Base-by-base conservation (phyloP, 2,797 vertebrate genomes). In the Setipinna tenuifilis region DNA sequence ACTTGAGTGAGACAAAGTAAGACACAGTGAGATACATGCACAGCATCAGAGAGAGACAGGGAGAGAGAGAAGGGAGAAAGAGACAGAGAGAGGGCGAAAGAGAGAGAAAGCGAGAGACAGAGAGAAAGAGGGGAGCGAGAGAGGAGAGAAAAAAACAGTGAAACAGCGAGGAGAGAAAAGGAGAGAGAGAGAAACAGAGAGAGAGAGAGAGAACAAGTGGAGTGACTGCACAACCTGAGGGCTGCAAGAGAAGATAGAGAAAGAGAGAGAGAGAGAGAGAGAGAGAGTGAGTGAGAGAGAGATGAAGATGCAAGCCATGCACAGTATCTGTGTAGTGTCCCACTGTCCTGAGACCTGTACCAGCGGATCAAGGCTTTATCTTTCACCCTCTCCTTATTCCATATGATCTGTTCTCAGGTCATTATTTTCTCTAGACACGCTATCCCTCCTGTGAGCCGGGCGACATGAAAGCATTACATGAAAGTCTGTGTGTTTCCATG, bases 181-280 rank as follows among this genome's bases (percentile, higher is more conserved):
- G 3, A 19, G 68, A 75, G 25, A 10, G 65, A 71, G 59, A 62
- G 59, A 62, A 19, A 62, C 17, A 57, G 86, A 19, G 83, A 87
- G 80, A 85, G 65, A 85, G 83, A 71, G 78, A 50, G n/a, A 85
- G 78, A 85, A 19, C 68, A 68, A 82, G 68, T 83, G 87, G 59
- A 90, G 83, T 75, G 87, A 89, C 87, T 87, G 88, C 21, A 87
- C 89, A 89, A 90, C 86, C 85, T 59, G 85, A 78, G 48, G 17
- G 83, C 54, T 54, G 28, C 85, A 46, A 54, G 6, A 54, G 50
- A 54, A 54, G 50, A 54, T 2, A 54, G 50, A 54, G 50, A 54
- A 0, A 54, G 50, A 54, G 17, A 35, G 35, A 16, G 16, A 35
- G 17, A 54, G 5, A 44, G 31, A 78, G 28, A 25, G 68, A 71